These are phyloP conservation scores for Rhingia rostrata DNA, from an alignment of 2,888 invertebrate genomes.

Conservation along the genomic window DNA sequence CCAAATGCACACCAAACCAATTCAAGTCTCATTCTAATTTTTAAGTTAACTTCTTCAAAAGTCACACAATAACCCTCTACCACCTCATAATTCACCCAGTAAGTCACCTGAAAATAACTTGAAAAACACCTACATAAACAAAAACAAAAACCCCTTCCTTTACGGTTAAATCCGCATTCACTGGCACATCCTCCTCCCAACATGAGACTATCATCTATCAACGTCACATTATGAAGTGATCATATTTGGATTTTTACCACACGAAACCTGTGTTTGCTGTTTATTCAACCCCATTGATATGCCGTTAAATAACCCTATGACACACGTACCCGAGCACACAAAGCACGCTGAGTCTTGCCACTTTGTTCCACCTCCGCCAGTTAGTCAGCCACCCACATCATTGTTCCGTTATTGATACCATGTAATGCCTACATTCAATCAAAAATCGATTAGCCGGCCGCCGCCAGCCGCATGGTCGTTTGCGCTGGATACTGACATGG, in stretches of 20 bases:
- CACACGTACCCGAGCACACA: conserved; percentile 53
- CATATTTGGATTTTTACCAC: conserved; percentile 83
- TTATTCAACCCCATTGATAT: conserved; percentile 72
- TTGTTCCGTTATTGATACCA: conserved; percentile 73
- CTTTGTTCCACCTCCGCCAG: conserved; percentile 59
- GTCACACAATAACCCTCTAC: neutral
- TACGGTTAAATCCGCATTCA: conserved; percentile 19
- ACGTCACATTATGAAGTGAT: conserved; percentile 83
- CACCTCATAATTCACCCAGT: conserved; percentile 36
- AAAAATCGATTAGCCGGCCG: conserved; percentile 82
- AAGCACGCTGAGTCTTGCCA: conserved; percentile 49
- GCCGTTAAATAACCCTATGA: conserved; percentile 74
- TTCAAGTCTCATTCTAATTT: neutral
- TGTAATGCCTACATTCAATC: conserved; percentile 81
- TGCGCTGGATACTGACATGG: conserved; percentile 26
- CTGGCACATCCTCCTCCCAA: conserved; percentile 19
- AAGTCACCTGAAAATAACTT: conserved; percentile 56
- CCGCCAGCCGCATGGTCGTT: conserved; percentile 22
- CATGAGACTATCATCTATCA: conserved; percentile 80
- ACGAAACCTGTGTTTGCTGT: conserved; percentile 74
- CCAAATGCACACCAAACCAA: neutral
- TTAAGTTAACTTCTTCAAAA: neutral
- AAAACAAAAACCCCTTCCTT: conserved; percentile 37
- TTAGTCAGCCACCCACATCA: conserved; percentile 62
- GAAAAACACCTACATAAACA: neutral